These are phyloP conservation scores for Poecile atricapillus DNA, from an alignment of 2,113 vertebrate species.

Conservation along the genomic window DNA sequence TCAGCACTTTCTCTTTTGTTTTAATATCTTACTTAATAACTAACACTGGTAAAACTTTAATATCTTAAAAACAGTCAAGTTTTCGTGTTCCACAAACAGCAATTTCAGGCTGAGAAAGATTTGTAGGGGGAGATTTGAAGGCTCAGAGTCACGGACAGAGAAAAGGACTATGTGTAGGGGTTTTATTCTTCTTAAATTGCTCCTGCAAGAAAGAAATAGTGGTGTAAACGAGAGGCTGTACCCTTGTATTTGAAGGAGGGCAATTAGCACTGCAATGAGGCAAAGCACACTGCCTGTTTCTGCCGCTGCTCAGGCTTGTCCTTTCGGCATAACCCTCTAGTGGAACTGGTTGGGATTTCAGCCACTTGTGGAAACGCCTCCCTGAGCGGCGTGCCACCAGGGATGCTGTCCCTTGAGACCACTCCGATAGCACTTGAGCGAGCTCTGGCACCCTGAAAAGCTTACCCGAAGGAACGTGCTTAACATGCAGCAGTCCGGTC, in stretches of 20 bases:
- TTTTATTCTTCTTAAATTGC: not conserved
- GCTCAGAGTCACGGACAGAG: not conserved
- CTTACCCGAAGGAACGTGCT: not conserved
- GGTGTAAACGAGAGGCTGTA: not conserved
- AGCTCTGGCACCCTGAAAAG: not conserved
- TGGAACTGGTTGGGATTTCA: conserved; percentile 49
- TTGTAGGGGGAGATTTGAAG: not conserved
- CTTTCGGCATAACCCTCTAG: conserved; percentile 26
- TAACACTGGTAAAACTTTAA: too few relatives aligned
- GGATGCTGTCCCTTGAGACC: not conserved
- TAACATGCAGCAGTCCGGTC: not conserved
- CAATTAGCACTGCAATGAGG: not conserved
- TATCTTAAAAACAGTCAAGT: not conserved
- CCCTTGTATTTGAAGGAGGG: not conserved
- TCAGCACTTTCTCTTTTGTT: not conserved
- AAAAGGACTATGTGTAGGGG: not conserved
- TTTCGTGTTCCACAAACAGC: not conserved
- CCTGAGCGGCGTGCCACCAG: fast-evolving
- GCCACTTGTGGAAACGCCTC: not conserved
- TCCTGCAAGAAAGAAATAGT: not conserved
- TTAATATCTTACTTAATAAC: not conserved
- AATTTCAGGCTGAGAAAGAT: not conserved
- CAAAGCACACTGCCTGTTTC: not conserved
- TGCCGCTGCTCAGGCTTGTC: not conserved
- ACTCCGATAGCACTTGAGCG: fast-evolving